Evolutionary conservation across 2,797 vertebrate genomes (phyloP).

Genomic region (Enteromius radiatus): DNA sequence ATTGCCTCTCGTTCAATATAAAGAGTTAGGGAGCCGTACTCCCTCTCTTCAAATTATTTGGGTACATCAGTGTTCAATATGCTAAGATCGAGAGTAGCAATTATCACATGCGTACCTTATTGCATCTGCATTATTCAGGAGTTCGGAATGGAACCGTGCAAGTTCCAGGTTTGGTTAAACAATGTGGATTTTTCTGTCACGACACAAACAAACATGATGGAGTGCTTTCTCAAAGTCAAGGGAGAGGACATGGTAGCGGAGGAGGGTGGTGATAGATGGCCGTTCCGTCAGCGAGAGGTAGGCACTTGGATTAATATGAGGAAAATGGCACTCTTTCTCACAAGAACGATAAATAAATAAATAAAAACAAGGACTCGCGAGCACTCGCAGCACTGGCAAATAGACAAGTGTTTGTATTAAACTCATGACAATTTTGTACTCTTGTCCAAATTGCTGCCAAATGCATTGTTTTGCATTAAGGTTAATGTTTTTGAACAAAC

Average conservation of each 20-base stretch:
- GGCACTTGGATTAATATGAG: conserved; percentile 75
- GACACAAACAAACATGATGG: conserved; percentile 83
- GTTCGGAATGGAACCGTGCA: conserved; percentile 34
- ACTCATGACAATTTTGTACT: conserved; percentile 73
- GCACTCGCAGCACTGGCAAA: conserved; percentile 70
- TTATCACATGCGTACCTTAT: conserved; percentile 48
- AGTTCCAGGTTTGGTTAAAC: conserved; percentile 59
- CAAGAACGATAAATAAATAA: conserved; percentile 52
- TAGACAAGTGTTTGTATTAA: conserved; percentile 76
- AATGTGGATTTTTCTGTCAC: conserved; percentile 71
- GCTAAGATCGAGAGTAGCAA: conserved; percentile 54
- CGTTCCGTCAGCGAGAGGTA: conserved; percentile 63
- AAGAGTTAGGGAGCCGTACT: background rate
- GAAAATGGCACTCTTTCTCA: conserved; percentile 75
- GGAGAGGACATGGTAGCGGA: conserved; percentile 72
- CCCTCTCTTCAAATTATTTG: conserved; percentile 18
- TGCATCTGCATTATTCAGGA: conserved; percentile 58
- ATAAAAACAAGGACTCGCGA: conserved; percentile 62
- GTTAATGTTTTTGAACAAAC: conserved; percentile 70
- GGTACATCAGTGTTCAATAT: conserved; percentile 30
- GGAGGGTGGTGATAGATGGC: conserved; percentile 79
- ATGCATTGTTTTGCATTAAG: conserved; percentile 79
- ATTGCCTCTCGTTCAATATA: conserved; percentile 41
- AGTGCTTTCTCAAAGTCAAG: conserved; percentile 81
- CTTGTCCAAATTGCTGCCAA: conserved; percentile 74